phyloP scores from a whole-genome alignment of 2,113 vertebrate genomes.

The Alosa alosa region DNA sequence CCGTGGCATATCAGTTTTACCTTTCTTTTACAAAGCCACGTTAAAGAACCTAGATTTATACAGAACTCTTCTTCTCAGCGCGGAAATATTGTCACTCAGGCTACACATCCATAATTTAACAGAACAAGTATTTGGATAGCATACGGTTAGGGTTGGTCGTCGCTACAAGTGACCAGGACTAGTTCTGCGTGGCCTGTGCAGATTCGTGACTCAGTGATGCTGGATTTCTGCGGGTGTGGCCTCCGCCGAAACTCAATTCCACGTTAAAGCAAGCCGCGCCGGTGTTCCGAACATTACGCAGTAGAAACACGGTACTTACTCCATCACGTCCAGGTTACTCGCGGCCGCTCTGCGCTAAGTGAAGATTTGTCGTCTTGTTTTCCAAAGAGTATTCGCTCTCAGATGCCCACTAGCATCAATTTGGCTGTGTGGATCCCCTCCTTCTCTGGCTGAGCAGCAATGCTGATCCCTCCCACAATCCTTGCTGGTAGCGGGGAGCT shows the following conservation, averaged over 20 bases:
- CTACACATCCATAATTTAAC: not conserved
- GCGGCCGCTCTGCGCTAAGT: conserved; percentile 15
- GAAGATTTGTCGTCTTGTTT: conserved; percentile 11
- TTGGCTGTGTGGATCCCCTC: conserved; percentile 29
- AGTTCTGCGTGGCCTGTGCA: not conserved
- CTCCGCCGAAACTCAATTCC: not conserved
- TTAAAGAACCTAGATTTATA: not conserved
- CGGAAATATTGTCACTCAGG: not conserved
- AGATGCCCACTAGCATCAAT: conserved; percentile 45
- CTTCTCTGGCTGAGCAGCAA: conserved; percentile 28
- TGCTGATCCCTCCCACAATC: too few species aligned
- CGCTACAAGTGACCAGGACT: not conserved
- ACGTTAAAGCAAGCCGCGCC: not conserved
- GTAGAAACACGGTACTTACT: conserved; percentile 42
- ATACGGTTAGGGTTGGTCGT: not conserved
- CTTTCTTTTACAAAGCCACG: not conserved
- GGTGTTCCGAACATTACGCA: not conserved
- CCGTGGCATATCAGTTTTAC: not conserved
- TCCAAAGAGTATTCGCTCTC: conserved; percentile 12
- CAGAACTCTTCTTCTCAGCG: not conserved
- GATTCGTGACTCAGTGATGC: conserved; percentile 3
- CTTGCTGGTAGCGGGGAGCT: conserved; percentile 39
- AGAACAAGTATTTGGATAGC: not conserved
- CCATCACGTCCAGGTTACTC: conserved; percentile 32
- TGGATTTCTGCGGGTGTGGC: conserved; percentile 43